Evolutionary conservation across 2,113 vertebrate species (phyloP).

Genomic region (Pithys albifrons): DNA sequence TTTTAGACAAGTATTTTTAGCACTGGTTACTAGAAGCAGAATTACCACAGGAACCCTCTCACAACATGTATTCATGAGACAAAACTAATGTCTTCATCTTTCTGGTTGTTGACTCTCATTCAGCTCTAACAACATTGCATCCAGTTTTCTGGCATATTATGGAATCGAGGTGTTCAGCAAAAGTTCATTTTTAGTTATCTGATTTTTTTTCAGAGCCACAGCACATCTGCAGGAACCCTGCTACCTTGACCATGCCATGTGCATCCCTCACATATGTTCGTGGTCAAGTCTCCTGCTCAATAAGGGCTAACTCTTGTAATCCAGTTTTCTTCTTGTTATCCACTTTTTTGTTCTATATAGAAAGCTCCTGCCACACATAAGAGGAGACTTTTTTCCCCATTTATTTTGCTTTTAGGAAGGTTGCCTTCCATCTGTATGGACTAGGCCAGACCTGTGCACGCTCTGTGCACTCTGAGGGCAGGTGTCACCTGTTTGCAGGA

Average conservation of each 20-base stretch:
- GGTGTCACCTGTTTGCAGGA: background rate
- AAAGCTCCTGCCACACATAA: background rate
- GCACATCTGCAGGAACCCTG: background rate
- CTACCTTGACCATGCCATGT: background rate
- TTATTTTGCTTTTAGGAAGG: background rate
- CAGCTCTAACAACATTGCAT: background rate
- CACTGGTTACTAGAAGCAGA: background rate
- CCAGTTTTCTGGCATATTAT: background rate
- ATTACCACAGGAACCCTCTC: background rate
- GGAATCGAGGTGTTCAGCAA: background rate
- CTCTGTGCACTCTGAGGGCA: background rate
- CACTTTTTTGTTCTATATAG: background rate
- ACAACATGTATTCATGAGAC: background rate
- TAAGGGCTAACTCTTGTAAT: background rate
- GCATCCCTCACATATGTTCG: background rate
- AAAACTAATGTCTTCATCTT: background rate
- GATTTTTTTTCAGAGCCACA: background rate
- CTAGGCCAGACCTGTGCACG: background rate
- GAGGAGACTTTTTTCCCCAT: rapidly evolving
- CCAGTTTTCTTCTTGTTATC: background rate
- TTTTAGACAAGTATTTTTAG: background rate
- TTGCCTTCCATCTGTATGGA: background rate
- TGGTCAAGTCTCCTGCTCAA: background rate
- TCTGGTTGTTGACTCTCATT: background rate
- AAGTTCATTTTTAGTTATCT: background rate